Evolutionary conservation across 37 sponge, comb jelly and placozoan genomes (phyloP), one percentile per base, ranked within the genome.

Genomic region (Dysidea cf. avara): DNA sequence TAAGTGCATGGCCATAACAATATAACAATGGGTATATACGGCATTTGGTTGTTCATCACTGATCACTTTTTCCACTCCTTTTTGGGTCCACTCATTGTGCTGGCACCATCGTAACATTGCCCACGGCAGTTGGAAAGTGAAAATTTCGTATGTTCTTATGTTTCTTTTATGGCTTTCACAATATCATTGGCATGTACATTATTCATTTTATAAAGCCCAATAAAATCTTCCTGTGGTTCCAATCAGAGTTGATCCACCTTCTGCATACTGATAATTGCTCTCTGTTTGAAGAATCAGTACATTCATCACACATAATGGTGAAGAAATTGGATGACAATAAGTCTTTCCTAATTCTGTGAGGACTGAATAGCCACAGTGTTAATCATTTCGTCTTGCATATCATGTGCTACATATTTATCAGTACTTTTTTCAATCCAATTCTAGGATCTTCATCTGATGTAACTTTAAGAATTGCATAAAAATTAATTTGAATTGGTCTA

Each of bases 1-100:
- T 90, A 32, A 85, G 74, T 32, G 90, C 90, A 79, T 46, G 80
- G n/a, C n/a, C n/a, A n/a, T n/a, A n/a, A n/a, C n/a, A n/a, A n/a
- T n/a, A n/a, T n/a, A n/a, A n/a, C n/a, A 88, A 39, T 88, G 89
- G 5, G 76, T 83, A 30, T 69, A 88, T 13, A 83, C 28, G n/a
- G 84, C 84, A 7, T 76, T 60, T 12, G 74, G 79, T 36, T 88
- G 84, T 54, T 78, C 71, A 3, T 54, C 47, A 1, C 9, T 9
- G 13, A 88, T 68, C 33, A n/a, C 33, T 53, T 66, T 43, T 29
- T 79, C 79, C 1, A 88, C 77, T 5, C 89, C 89, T 46, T 61
- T 52, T 61, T 88, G 0, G 28, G 4, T 24, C 89, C 80, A 53
- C 61, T 64, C 84, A 88, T 82, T 18, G 75, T 46, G 0, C 57